A percentile compares a stretch with the other conserved stretches of the same genome.
These are phyloP conservation scores for Myrmophylax atrothorax DNA, from an alignment of 2,113 vertebrate genomes.

Conservation along the genomic window DNA sequence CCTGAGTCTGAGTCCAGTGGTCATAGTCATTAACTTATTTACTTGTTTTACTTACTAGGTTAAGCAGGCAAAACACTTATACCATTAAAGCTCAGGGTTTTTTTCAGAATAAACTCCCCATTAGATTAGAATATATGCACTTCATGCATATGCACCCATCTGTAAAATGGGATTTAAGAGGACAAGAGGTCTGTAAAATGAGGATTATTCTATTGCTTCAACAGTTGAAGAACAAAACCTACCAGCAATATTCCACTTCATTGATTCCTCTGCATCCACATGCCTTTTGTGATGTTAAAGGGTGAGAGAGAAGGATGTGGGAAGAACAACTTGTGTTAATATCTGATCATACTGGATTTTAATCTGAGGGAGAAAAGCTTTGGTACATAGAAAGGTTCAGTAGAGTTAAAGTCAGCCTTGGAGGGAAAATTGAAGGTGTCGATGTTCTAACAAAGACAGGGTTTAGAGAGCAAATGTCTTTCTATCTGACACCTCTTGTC, in stretches of 20 bases:
- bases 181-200: not conserved
- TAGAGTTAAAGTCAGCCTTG: not conserved
- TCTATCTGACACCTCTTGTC: not conserved
- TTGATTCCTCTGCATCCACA: accelerated
- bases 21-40: not conserved
- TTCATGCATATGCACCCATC: not conserved
- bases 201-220: not conserved
- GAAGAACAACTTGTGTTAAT: not conserved
- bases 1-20: not conserved
- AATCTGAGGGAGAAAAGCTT: not conserved
- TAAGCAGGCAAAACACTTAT: not conserved
- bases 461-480: not conserved
- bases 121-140: not conserved
- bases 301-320: not conserved
- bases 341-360: not conserved
- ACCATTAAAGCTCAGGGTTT: not conserved
- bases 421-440: not conserved
- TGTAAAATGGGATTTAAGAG: not conserved
- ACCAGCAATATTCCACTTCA: not conserved
- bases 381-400: not conserved
- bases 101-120: not conserved
- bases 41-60: not conserved
- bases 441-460: not conserved
- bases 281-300: not conserved
- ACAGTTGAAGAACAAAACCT: not conserved